Evolutionary conservation across 2,797 vertebrate species (phyloP).

Genomic region (Setipinna tenuifilis): DNA sequence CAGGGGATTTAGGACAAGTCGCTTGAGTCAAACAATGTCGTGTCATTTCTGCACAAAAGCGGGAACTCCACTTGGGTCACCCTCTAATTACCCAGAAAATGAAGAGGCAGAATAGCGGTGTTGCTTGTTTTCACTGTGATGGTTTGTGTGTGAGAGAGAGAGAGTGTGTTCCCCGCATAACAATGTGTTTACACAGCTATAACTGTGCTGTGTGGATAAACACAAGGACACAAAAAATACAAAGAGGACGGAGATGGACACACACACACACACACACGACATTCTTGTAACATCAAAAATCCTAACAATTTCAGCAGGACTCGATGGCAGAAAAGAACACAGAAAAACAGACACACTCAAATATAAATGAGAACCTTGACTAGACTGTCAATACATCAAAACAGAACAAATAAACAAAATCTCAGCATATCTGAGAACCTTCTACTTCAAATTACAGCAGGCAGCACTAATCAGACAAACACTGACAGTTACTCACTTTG

Average conservation of each 20-base stretch:
- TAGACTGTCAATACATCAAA: neutral
- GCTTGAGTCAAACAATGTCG: neutral
- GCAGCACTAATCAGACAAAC: neutral
- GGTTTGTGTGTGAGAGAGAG: neutral
- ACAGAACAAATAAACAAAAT: constrained; percentile 12
- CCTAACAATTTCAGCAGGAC: neutral
- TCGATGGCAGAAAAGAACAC: constrained; percentile 21
- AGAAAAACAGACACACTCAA: neutral
- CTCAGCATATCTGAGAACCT: neutral
- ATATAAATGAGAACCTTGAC: neutral
- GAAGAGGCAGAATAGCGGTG: neutral
- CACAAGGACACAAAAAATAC: neutral
- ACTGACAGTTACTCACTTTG: constrained; percentile 77
- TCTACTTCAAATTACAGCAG: neutral
- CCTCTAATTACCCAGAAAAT: neutral
- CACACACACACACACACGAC: neutral
- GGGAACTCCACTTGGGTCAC: neutral
- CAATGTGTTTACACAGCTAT: neutral
- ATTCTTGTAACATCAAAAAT: neutral
- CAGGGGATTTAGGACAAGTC: neutral
- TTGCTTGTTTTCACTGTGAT: neutral
- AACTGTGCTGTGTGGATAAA: neutral
- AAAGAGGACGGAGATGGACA: neutral
- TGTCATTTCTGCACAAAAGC: neutral
- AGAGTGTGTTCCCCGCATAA: neutral